Conservation (phyloP, 2,888 invertebrate species). For the Zelleria hepariella region DNA sequence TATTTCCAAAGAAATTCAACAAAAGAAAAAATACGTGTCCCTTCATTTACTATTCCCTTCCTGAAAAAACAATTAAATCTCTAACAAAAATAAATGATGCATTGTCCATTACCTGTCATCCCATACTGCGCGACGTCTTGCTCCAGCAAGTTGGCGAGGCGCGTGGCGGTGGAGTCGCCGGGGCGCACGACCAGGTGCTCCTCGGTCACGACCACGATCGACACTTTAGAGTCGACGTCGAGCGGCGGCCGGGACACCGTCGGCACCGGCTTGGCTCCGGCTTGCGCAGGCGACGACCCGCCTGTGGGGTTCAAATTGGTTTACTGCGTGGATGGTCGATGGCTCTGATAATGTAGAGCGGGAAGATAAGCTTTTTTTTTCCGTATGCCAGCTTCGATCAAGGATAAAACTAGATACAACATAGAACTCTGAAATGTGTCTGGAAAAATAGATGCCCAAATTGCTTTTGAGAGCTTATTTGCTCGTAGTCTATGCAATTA, state of each 20-base stretch:
- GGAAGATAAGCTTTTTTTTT: not conserved
- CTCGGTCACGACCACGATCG: constrained; percentile 30
- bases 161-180: constrained; percentile 15
- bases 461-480: no score
- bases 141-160: constrained; percentile 27
- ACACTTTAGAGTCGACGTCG: constrained; percentile 20
- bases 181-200: constrained; percentile 27
- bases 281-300: not conserved
- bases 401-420: no score
- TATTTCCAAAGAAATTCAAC: no score
- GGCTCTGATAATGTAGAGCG: not conserved
- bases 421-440: no score
- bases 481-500: no score
- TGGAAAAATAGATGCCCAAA: no score
- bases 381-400: no score
- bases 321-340: not conserved
- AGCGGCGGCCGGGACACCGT: constrained; percentile 33
- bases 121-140: constrained; percentile 3
- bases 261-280: constrained; percentile 25
- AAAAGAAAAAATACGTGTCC: no score
- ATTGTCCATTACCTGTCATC: no score
- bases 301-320: not conserved
- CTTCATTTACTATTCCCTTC: no score
- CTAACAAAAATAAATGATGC: no score
- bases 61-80: no score